Evolutionary conservation across 2,888 invertebrate genomes (phyloP), one percentile per base, ranked within the genome.

Genomic region (Argyresthia goedartella): DNA sequence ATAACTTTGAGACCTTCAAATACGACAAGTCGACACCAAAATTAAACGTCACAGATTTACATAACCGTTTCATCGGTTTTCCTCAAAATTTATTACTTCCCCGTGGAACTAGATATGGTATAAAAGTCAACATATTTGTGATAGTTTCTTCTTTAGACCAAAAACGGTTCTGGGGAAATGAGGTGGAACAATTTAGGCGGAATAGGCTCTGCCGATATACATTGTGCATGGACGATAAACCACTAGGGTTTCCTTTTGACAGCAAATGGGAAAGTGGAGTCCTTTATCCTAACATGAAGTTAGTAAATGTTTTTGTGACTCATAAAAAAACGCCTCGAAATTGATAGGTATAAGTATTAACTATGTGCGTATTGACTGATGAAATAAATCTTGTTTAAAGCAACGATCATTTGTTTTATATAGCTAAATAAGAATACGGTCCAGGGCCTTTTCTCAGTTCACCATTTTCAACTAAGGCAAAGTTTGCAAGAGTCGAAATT

Each of bases 241-340:
- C 90, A 9, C 69, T 88, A 58, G 90, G 89, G 44, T 92, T 87
- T 79, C 91, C 91, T 47, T 88, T 91, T 68, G 90, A 92, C 65
- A 87, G 89, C 55, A 75, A 76, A 33, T 75, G 88, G 59, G 66
- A 81, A 41, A 69, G 70, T 53, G 69, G 73, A 54, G 89, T 87
- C 75, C 70, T 77, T 51, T 84, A 88, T 41, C 84, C 89, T 51
- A 91, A 91, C 67, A 82, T 84, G 62, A 77, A 73, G 67, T 82
- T 88, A 70, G 78, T 88, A 61, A 88, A 89, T 59, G 75, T 87
- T 49, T 69, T 76, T 57, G 78, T 90, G 61, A 89, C 81, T 70
- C 88, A 89, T 67, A 73, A 77, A 16, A 41, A 39, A 25, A 25
- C 25, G 25, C 25, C 25, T 25, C n/a, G 6, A 25, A 25, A 25